A percentile compares a stretch with the other conserved stretches of the same genome.
phyloP scores from a whole-genome alignment of 2,113 vertebrate genomes.

The Alces alces region DNA sequence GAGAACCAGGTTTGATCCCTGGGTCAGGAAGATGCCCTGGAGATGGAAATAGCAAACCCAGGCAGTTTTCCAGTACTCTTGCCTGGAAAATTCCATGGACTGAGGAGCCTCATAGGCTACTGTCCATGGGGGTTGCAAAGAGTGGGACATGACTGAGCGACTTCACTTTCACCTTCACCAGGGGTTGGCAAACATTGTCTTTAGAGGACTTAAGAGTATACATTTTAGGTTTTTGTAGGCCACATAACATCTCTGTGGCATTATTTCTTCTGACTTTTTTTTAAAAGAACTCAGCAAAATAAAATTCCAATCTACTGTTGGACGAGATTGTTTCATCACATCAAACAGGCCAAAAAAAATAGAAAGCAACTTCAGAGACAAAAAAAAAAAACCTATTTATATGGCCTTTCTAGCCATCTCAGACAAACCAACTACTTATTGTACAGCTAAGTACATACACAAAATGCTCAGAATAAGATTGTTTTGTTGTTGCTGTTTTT shows the following conservation, averaged over 20 bases:
- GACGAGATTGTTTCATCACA: background rate
- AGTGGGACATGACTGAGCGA: background rate
- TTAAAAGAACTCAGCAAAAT: background rate
- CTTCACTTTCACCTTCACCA: background rate
- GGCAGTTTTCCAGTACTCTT: background rate
- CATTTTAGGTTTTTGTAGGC: background rate
- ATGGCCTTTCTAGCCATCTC: background rate
- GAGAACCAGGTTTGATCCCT: background rate
- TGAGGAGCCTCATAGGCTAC: background rate
- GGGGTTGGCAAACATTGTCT: background rate
- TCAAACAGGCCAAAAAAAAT: background rate
- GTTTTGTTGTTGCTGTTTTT: background rate
- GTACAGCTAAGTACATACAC: background rate
- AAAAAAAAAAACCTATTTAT: too few species aligned
- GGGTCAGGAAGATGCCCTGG: background rate
- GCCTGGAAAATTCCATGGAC: background rate
- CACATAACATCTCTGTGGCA: background rate
- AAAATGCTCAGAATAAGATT: background rate
- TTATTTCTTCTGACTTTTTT: background rate
- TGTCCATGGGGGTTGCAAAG: background rate
- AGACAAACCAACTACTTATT: background rate
- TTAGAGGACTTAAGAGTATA: background rate
- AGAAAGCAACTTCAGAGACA: background rate
- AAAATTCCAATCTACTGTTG: background rate
- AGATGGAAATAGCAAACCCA: background rate